Evolutionary conservation across 2,797 vertebrate genomes (phyloP).

Genomic region (Paguma larvata): DNA sequence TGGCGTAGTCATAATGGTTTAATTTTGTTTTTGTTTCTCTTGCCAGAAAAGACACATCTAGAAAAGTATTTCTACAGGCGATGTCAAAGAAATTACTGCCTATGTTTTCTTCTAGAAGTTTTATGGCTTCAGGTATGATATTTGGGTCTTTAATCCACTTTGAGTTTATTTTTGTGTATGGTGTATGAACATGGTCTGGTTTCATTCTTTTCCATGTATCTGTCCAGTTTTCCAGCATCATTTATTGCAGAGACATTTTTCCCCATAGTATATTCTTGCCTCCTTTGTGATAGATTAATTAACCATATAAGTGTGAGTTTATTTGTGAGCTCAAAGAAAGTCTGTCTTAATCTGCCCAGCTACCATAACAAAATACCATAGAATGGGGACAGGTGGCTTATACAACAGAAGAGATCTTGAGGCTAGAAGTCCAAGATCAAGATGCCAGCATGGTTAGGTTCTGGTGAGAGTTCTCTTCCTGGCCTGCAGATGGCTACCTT

Average conservation of each 20-base stretch:
- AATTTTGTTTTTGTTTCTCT: neutral
- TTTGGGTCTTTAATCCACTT: neutral
- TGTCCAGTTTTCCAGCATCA: neutral
- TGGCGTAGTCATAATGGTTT: neutral
- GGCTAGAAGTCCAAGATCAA: neutral
- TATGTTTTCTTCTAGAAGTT: neutral
- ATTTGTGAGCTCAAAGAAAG: neutral
- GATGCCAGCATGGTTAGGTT: neutral
- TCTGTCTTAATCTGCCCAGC: neutral
- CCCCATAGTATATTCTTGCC: neutral
- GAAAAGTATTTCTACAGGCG: neutral
- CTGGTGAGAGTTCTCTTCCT: neutral
- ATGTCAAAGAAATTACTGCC: neutral
- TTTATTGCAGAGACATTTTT: neutral
- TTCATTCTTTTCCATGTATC: neutral
- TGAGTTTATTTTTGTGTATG: neutral
- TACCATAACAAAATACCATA: neutral
- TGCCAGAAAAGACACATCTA: neutral
- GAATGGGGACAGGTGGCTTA: neutral
- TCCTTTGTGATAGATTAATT: neutral
- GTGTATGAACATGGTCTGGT: neutral
- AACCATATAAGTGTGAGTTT: neutral
- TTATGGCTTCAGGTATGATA: neutral
- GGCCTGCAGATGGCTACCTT: neutral
- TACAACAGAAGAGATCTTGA: neutral